phyloP scores from a whole-genome alignment of 2,113 vertebrate species.

The Mesoclemmys tuberculata region DNA sequence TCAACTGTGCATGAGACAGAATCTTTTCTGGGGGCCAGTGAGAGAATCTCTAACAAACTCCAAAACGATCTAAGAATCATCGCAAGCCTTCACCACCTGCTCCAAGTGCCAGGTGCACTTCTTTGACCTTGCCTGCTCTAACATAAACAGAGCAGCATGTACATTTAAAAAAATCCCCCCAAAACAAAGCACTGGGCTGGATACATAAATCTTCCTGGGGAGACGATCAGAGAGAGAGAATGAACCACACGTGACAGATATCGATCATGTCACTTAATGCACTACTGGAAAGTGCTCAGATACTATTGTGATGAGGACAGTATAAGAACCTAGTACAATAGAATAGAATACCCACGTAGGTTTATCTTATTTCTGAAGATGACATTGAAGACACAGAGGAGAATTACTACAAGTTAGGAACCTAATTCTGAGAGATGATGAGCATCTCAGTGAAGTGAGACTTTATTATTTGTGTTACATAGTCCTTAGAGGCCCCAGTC shows the following conservation, averaged over 20 bases:
- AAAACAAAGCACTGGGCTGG: background rate
- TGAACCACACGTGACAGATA: background rate
- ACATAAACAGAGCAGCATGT: background rate
- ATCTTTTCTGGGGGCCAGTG: background rate
- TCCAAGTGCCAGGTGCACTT: background rate
- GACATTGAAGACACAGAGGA: background rate
- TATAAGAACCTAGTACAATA: accelerated
- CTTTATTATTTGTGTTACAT: slow-evolving; percentile 21
- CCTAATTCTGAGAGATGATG: background rate
- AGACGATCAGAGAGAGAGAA: background rate
- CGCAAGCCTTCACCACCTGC: background rate
- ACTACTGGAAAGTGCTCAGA: background rate
- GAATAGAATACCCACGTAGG: background rate
- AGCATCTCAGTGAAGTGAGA: background rate
- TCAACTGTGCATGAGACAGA: background rate
- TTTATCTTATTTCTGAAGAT: background rate
- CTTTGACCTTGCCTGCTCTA: background rate
- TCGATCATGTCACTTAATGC: background rate
- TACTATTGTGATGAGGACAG: accelerated
- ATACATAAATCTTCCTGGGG: background rate
- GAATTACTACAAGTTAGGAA: background rate
- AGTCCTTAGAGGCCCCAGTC: background rate
- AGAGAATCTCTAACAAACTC: background rate
- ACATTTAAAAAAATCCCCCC: background rate
- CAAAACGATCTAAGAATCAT: background rate